These are phyloP conservation scores for Masnerella sp. DNA, from an alignment of 2,888 invertebrate species.

Conservation along the genomic window DNA sequence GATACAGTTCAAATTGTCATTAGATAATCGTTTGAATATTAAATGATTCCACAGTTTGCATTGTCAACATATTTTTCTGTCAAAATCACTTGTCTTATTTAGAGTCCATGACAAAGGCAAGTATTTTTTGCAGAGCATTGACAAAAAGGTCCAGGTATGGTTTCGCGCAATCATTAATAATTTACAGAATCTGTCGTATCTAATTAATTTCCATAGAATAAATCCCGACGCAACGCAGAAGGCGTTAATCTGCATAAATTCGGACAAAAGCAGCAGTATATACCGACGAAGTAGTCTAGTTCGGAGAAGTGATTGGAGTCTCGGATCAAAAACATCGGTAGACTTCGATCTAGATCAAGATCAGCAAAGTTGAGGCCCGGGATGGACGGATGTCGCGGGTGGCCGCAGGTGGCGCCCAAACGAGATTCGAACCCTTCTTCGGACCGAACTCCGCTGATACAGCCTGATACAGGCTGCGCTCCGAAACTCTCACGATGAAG, in stretches of 20 bases:
- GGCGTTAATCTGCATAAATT: slow-evolving; percentile 59
- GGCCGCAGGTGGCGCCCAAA: slow-evolving; percentile 75
- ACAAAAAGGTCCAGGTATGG: slow-evolving; percentile 3
- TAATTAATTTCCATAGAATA: slow-evolving; percentile 41
- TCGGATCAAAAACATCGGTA: slow-evolving; percentile 68
- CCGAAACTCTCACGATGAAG: slow-evolving; percentile 74
- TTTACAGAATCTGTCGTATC: slow-evolving; percentile 41
- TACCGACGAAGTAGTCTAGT: slow-evolving; percentile 56
- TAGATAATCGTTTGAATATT: too few species aligned
- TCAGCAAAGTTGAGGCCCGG: slow-evolving; percentile 66
- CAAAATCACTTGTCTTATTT: too few species aligned
- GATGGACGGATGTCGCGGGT: slow-evolving; percentile 71
- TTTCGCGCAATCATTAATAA: slow-evolving; percentile 33
- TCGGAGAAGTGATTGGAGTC: slow-evolving; percentile 62
- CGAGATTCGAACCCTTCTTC: slow-evolving; percentile 67
- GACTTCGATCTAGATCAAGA: slow-evolving; percentile 72
- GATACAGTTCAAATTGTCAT: too few species aligned
- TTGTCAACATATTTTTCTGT: too few species aligned
- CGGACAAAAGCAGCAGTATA: slow-evolving; percentile 41
- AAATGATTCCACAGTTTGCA: too few species aligned
- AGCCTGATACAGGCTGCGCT: slow-evolving; percentile 69
- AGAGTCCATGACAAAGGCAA: too few species aligned
- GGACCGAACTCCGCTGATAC: slow-evolving; percentile 65
- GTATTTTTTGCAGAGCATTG: slow-evolving; percentile 6
- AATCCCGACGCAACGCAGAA: slow-evolving; percentile 38